Percentiles rank a stretch among this genome's conserved stretches.
phyloP scores from a whole-genome alignment of 2,888 invertebrate species.

The Caenorhabditis sp. region DNA sequence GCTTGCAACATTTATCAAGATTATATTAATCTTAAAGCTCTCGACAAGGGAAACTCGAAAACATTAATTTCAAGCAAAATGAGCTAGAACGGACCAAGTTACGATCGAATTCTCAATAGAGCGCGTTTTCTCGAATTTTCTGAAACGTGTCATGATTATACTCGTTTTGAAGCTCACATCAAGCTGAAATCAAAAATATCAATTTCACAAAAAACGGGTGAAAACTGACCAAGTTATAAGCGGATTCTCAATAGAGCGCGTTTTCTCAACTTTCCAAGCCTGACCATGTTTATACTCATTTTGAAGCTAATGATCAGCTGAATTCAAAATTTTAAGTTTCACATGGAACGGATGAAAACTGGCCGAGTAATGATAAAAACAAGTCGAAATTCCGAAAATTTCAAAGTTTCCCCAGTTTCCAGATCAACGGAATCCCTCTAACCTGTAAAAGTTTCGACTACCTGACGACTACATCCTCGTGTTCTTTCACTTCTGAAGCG shows the following conservation, averaged over 20 bases:
- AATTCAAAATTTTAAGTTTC: background rate
- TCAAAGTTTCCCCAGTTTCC: slow-evolving; percentile 1
- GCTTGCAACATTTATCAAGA: background rate
- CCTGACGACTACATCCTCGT: slow-evolving; percentile 33
- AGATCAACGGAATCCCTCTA: slow-evolving; percentile 73
- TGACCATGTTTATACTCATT: too few species aligned
- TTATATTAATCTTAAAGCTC: too few species aligned
- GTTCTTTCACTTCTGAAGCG: slow-evolving; percentile 68
- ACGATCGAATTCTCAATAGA: too few species aligned
- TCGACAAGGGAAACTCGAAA: background rate
- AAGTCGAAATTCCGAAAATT: background rate
- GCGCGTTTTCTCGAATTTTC: too few species aligned
- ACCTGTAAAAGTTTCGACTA: slow-evolving; percentile 82
- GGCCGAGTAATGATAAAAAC: background rate
- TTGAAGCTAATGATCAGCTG: background rate
- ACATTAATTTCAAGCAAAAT: background rate
- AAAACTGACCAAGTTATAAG: too few species aligned
- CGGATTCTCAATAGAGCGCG: too few species aligned
- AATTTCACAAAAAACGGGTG: too few species aligned
- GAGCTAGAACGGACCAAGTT: background rate
- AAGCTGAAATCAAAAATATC: background rate
- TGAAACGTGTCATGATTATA: too few species aligned
- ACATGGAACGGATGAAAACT: background rate
- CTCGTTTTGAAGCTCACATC: too few species aligned
- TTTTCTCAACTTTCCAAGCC: too few species aligned